Evolutionary conservation across 2,113 vertebrate genomes (phyloP).

Genomic region (Cavia aperea): DNA sequence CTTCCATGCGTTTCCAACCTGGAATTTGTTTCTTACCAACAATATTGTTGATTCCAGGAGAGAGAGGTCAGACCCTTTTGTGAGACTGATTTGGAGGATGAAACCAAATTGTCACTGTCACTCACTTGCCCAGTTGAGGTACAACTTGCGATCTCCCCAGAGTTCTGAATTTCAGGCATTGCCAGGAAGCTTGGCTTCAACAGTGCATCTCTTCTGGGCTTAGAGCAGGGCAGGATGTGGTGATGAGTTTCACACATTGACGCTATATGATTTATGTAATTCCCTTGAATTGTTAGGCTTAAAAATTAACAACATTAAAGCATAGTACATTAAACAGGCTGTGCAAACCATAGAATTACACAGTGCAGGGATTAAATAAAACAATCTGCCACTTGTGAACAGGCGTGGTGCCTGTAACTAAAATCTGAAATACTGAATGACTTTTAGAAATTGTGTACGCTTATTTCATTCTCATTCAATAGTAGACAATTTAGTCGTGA

Average conservation of each 20-base stretch:
- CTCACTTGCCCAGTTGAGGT: neutral
- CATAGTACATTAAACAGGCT: neutral
- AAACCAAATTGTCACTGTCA: neutral
- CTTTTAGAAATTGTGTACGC: neutral
- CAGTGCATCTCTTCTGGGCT: neutral
- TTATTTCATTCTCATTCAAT: neutral
- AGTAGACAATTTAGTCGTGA: neutral
- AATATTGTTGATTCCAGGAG: neutral
- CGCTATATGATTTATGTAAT: neutral
- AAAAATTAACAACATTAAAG: neutral
- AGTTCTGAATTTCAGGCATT: neutral
- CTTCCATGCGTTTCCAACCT: neutral
- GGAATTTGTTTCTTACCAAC: neutral
- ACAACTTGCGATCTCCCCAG: neutral
- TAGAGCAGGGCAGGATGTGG: neutral
- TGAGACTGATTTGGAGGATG: neutral
- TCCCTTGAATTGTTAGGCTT: neutral
- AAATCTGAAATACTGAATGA: neutral
- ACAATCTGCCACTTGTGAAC: neutral
- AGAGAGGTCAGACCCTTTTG: neutral
- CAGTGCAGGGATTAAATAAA: neutral
- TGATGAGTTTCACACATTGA: neutral
- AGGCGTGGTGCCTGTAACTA: neutral
- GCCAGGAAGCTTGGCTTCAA: neutral
- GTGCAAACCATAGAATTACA: neutral